Conservation (phyloP, 2,797 vertebrate genomes). For the Macroramphosus scolopax region DNA sequence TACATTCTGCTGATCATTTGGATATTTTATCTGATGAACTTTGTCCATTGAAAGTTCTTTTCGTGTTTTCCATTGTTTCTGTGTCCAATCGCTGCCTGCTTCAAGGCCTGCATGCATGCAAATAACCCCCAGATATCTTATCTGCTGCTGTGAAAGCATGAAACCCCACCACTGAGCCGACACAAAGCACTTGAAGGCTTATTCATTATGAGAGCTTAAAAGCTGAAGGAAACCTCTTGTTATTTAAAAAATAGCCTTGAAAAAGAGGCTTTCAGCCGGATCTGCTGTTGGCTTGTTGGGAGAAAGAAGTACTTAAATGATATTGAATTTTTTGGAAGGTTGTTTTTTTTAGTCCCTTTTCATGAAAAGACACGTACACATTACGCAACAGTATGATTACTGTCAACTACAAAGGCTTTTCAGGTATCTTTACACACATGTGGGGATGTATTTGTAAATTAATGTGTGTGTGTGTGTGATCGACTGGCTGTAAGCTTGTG, state of each 20-base stretch:
- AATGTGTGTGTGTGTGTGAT: conserved; percentile 7
- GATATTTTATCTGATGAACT: too few species aligned
- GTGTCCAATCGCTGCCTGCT: neutral
- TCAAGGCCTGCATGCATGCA: conserved; percentile 1
- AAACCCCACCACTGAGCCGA: neutral
- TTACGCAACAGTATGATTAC: neutral
- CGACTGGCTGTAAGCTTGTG: conserved; percentile 14
- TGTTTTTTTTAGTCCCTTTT: conserved; percentile 13
- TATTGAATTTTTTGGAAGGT: conserved; percentile 11
- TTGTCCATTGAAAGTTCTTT: neutral
- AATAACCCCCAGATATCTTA: neutral
- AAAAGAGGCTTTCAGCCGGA: conserved; percentile 15
- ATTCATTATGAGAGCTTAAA: conserved; percentile 2
- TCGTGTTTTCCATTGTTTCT: neutral
- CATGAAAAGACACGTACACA: conserved; percentile 14
- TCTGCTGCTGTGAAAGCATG: neutral
- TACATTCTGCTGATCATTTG: too few species aligned
- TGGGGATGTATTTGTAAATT: neutral
- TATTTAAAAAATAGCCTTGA: conserved; percentile 19
- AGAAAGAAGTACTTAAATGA: neutral
- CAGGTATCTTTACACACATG: neutral
- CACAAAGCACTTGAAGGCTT: conserved; percentile 2
- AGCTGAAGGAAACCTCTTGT: conserved; percentile 16
- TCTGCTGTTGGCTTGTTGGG: neutral
- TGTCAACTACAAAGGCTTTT: conserved; percentile 3